These are phyloP conservation scores for Threskiornis aethiopicus DNA, from an alignment of 2,797 vertebrate species.

Conservation along the genomic window DNA sequence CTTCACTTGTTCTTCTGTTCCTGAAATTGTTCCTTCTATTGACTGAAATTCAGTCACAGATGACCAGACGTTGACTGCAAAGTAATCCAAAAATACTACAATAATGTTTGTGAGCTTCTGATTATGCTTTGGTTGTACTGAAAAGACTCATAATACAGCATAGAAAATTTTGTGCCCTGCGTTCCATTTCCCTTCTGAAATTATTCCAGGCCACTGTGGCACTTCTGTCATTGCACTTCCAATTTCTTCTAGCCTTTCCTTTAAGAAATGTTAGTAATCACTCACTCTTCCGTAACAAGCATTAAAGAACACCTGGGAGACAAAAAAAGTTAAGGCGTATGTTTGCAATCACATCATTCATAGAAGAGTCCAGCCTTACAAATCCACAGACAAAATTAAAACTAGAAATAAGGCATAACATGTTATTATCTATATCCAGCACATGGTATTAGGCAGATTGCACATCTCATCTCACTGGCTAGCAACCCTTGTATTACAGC, in stretches of 20 bases:
- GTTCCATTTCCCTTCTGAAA: not conserved
- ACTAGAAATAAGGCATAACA: not conserved
- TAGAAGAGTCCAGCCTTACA: not conserved
- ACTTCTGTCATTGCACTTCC: not conserved
- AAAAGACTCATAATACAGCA: not conserved
- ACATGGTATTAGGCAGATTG: not conserved
- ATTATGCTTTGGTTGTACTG: not conserved
- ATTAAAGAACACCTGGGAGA: not conserved
- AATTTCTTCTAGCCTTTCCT: not conserved
- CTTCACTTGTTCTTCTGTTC: not conserved
- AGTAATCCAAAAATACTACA: not conserved
- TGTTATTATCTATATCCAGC: not conserved
- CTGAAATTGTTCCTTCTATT: not conserved
- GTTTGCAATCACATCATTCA: not conserved
- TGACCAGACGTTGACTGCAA: not conserved
- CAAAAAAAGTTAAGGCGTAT: not conserved
- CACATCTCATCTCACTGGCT: not conserved
- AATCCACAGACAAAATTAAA: not conserved
- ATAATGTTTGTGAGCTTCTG: not conserved
- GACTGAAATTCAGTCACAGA: not conserved
- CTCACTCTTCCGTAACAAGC: not conserved
- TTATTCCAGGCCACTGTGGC: not conserved
- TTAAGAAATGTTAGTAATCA: not conserved
- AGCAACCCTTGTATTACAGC: not conserved
- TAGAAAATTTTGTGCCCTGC: not conserved